phyloP scores from a whole-genome alignment of 2,797 vertebrate species.

The Poecilia velifera region DNA sequence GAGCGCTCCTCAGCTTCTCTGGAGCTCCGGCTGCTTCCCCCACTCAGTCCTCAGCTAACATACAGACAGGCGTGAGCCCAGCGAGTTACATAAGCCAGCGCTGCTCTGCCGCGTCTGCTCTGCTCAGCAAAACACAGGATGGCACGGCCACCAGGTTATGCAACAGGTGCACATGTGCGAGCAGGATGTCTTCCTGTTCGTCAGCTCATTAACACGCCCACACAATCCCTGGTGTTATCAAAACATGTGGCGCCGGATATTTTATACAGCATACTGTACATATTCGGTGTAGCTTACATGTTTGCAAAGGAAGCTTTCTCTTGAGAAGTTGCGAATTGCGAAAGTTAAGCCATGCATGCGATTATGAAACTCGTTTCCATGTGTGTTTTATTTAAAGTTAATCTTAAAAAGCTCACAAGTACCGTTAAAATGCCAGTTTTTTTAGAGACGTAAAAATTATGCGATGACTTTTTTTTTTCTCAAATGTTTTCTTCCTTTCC shows the following conservation, averaged over 20 bases:
- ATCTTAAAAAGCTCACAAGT: no score
- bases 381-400: not conserved
- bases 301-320: not conserved
- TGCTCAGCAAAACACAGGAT: slow-evolving; percentile 72
- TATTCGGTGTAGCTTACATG: not conserved
- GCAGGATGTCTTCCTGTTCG: slow-evolving; percentile 72
- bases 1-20: slow-evolving; percentile 29
- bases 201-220: slow-evolving; percentile 65
- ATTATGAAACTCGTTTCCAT: not conserved
- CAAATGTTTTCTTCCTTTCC: no score
- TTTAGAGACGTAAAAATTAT: not conserved
- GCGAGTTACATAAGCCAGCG: slow-evolving; percentile 77
- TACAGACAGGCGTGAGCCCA: slow-evolving; percentile 57
- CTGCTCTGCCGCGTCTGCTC: slow-evolving; percentile 58
- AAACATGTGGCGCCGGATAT: slow-evolving; percentile 46
- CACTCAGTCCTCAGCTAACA: slow-evolving; percentile 47
- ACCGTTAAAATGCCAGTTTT: no score
- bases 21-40: slow-evolving; percentile 29
- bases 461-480: no score
- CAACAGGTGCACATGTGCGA: slow-evolving; percentile 84
- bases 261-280: slow-evolving; percentile 7
- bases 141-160: slow-evolving; percentile 77
- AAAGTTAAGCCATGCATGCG: not conserved
- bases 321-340: not conserved
- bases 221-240: slow-evolving; percentile 50